Conservation (phyloP, 2,113 vertebrate species). For the Melanotaenia duboulayi region DNA sequence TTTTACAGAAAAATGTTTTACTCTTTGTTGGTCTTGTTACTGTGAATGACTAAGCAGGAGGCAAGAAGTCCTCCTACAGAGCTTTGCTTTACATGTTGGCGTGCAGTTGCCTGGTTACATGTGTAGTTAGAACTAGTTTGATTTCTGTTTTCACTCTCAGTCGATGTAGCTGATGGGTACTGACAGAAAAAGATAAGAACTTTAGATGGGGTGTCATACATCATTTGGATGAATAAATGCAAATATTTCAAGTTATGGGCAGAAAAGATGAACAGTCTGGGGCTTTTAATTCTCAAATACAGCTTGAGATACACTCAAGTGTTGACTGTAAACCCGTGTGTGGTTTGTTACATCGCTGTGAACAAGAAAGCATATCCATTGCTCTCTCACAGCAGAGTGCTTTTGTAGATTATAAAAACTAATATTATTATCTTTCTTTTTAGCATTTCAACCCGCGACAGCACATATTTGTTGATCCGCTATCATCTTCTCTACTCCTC, state of each 20-base stretch:
- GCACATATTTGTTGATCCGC: too few relatives aligned
- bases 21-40: conserved; percentile 17
- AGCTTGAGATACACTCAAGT: too few relatives aligned
- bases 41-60: conserved; percentile 44
- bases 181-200: conserved; percentile 11
- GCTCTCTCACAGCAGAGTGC: too few relatives aligned
- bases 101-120: conserved; percentile 69
- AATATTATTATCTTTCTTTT: too few relatives aligned
- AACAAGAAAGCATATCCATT: too few relatives aligned
- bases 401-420: too few relatives aligned
- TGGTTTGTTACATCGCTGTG: too few relatives aligned
- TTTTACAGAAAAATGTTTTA: conserved; percentile 17
- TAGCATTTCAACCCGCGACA: too few relatives aligned
- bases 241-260: conserved; percentile 13
- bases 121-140: conserved; percentile 44
- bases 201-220: conserved; percentile 12
- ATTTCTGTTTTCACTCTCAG: conserved; percentile 45
- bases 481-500: too few relatives aligned
- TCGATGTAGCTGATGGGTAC: conserved; percentile 19
- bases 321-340: too few relatives aligned
- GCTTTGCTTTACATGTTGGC: conserved; percentile 39
- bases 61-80: conserved; percentile 37
- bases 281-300: background rate
- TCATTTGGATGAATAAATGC: conserved; percentile 16
- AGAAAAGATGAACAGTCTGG: background rate